These are phyloP conservation scores for Hirtodrosophila histrioides DNA, from an alignment of 2,888 invertebrate genomes.

Conservation along the genomic window DNA sequence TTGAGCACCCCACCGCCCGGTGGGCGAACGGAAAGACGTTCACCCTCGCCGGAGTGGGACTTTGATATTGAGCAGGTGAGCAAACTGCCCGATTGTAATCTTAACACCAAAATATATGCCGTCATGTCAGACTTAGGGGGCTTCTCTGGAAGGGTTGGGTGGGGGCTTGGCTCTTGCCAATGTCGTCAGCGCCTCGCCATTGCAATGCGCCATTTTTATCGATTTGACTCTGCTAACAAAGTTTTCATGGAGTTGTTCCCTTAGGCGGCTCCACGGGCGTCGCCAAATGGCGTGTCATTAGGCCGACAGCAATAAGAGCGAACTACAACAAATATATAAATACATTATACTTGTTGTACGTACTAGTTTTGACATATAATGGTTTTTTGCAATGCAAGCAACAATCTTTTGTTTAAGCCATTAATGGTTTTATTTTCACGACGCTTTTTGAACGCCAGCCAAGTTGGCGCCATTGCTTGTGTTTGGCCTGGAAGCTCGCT, in stretches of 20 bases:
- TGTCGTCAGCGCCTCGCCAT: conserved; percentile 51
- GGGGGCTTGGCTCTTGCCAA: conserved; percentile 8
- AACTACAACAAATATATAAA: not conserved
- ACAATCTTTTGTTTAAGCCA: too few relatives aligned
- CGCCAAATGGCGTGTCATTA: conserved; percentile 10
- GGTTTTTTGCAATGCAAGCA: too few relatives aligned
- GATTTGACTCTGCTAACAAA: conserved; percentile 50
- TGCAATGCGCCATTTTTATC: conserved; percentile 76
- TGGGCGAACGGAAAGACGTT: conserved; percentile 67
- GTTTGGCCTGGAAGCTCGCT: conserved; percentile 19
- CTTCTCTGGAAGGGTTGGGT: conserved; percentile 5
- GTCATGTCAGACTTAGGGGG: conserved; percentile 32
- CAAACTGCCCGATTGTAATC: conserved; percentile 21
- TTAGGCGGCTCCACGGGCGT: conserved; percentile 10
- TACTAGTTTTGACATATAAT: too few relatives aligned
- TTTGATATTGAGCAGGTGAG: conserved; percentile 84
- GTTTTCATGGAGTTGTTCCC: conserved; percentile 40
- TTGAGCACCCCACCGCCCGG: conserved; percentile 77
- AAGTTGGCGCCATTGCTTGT: conserved; percentile 27
- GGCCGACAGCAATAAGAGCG: not conserved
- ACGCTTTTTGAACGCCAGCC: conserved; percentile 5
- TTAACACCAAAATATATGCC: conserved; percentile 17
- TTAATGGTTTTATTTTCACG: too few relatives aligned
- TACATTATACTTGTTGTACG: too few relatives aligned
- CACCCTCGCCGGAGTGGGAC: conserved; percentile 85